Evolutionary conservation across 1,140 invertebrate species (phyloP).

Genomic region (Bombus waltoni): DNA sequence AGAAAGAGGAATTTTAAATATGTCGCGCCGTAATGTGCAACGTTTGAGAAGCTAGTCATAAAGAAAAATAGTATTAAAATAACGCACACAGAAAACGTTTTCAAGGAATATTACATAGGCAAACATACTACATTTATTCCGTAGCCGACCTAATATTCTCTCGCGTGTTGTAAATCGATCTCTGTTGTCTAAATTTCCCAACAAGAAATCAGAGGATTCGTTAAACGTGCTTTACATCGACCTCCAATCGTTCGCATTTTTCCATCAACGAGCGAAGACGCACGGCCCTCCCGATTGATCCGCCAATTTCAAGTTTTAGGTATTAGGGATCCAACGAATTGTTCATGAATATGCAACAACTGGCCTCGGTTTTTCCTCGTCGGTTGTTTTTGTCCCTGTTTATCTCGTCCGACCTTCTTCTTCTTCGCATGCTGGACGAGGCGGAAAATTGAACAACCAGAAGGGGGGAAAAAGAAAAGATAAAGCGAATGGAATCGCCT

Average conservation of each 20-base stretch:
- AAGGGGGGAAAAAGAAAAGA: background rate
- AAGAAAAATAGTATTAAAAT: background rate
- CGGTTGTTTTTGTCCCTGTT: background rate
- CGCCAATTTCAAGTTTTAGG: conserved; percentile 6
- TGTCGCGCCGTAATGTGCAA: background rate
- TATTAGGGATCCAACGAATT: background rate
- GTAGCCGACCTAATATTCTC: too few relatives aligned
- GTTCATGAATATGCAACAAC: conserved; percentile 31
- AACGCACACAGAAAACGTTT: background rate
- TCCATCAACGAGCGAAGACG: background rate
- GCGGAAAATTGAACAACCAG: conserved; percentile 6
- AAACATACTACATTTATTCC: too few relatives aligned
- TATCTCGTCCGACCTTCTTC: background rate
- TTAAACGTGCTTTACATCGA: background rate
- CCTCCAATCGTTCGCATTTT: background rate
- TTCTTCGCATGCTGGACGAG: background rate
- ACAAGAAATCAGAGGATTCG: too few relatives aligned
- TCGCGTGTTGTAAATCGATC: too few relatives aligned
- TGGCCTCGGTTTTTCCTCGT: background rate
- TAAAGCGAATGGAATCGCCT: conserved; percentile 4
- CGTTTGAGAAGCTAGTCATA: background rate
- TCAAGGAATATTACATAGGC: too few relatives aligned
- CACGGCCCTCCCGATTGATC: background rate
- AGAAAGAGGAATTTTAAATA: background rate
- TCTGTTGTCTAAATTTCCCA: background rate